A percentile compares a stretch with the other conserved stretches of the same genome.
Evolutionary conservation across 2,113 vertebrate genomes (phyloP).

Genomic region (Alaudala cheleensis): DNA sequence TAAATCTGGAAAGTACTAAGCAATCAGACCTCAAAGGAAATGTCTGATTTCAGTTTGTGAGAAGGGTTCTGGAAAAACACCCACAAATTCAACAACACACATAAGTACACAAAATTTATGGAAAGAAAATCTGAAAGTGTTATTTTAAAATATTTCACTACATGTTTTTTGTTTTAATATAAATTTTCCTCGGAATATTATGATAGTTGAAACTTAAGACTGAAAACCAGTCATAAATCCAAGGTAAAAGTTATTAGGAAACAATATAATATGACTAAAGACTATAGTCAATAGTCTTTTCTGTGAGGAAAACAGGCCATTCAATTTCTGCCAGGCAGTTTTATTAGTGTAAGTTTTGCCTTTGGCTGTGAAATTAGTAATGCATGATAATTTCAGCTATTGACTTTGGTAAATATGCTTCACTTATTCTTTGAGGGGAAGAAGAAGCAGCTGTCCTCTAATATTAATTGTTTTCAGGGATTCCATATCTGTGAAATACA

Average conservation of each 20-base stretch:
- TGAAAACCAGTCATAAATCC: background rate
- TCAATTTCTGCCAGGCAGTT: background rate
- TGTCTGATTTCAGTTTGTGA: background rate
- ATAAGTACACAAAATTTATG: background rate
- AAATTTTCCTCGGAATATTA: background rate
- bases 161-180: background rate
- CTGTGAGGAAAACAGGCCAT: background rate
- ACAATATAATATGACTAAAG: background rate
- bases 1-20: background rate
- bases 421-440: background rate
- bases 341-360: background rate
- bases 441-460: background rate
- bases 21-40: background rate
- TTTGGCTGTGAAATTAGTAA: background rate
- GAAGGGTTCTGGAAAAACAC: background rate
- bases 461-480: background rate
- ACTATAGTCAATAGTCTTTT: too few relatives aligned
- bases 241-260: background rate
- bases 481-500: background rate
- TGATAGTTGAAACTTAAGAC: background rate
- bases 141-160: background rate
- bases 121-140: background rate
- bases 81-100: background rate
- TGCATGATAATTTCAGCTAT: background rate
- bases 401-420: constrained; percentile 24